A percentile compares a stretch with the other conserved stretches of the same genome.
Evolutionary conservation across 2,888 invertebrate species (phyloP).

Genomic region (Marasmarcha lunaedactyla): DNA sequence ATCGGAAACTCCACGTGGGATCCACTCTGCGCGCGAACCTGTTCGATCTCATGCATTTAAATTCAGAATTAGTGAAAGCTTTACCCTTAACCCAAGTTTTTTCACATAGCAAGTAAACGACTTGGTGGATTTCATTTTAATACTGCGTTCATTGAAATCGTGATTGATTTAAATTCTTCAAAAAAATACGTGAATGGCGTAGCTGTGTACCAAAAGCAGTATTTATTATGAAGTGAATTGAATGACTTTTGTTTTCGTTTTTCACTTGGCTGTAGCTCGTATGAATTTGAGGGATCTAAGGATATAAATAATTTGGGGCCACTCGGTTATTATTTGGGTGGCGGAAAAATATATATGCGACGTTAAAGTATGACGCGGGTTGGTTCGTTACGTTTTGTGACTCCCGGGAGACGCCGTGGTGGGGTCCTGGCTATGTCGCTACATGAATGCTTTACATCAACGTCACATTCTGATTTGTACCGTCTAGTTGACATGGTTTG

Average conservation of each 20-base stretch:
- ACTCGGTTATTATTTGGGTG: constrained; percentile 20
- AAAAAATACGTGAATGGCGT: constrained; percentile 8
- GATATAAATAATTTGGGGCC: constrained; percentile 12
- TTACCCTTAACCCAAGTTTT: constrained; percentile 49
- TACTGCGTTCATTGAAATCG: constrained; percentile 49
- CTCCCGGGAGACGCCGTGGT: constrained; percentile 46
- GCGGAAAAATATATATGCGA: constrained; percentile 58
- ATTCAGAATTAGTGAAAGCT: constrained; percentile 65
- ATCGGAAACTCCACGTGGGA: constrained; percentile 42
- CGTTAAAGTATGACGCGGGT: constrained; percentile 46
- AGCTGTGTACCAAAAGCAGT: constrained; percentile 3
- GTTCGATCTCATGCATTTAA: constrained; percentile 70
- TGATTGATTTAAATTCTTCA: constrained; percentile 51
- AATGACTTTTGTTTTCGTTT: constrained; percentile 4
- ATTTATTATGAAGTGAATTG: too few species aligned
- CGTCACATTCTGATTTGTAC: constrained; percentile 62
- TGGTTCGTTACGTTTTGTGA: constrained; percentile 66
- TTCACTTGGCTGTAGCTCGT: too few species aligned
- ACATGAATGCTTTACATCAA: constrained; percentile 58
- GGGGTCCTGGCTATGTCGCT: constrained; percentile 28
- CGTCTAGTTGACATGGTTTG: constrained; percentile 43
- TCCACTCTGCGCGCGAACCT: constrained; percentile 47
- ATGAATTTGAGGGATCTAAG: too few species aligned
- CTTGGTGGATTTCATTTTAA: constrained; percentile 39
- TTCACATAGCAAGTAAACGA: constrained; percentile 44